Base-by-base conservation (phyloP, 53 echinoderm and acorn worm genomes). In the Temnopleurus reevesii region DNA sequence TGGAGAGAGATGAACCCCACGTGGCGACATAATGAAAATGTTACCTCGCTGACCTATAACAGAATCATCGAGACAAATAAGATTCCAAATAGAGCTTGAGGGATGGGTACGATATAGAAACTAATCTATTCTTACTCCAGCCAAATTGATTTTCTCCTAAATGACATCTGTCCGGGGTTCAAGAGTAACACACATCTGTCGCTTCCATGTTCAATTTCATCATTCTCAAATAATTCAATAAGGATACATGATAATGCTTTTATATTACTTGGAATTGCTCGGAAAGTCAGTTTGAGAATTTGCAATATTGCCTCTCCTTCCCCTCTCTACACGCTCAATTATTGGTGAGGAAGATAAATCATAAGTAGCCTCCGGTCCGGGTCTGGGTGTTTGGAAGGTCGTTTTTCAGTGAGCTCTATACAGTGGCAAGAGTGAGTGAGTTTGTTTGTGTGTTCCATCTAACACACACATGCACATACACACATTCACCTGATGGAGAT, bases 131-230 rank as follows among this genome's bases (percentile, higher is more conserved):
- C 12, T 34, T 13, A 79, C 46, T 79, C 49, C 49, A 46, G 79
- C 79, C 79, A 79, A 79, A 79, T 79, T 79, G 79, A 46, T 79
- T 79, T 79, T 79, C 49, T 49, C 18, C 15, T 2, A 79, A 26
- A 79, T 49, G 79, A 79, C 79, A 79, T 49, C 17, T 79, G 79
- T 79, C 49, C 79, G 19, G 30, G 17, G 79, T 46, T 46, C 79
- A 79, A 17, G 18, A 49, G 46, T 2, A 47, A 28, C 27, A 29
- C 25, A 8, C 79, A 49, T 49, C 79, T 79, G 79, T 79, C 51
- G 47, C 29, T 29, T 47, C 79, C 3, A 79, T 79, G 79, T 49
- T 25, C 79, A 79, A 28, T 79, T 79, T 30, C 5, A 15, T 46
- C 49, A 79, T 79, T 79, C 49, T 9, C 2, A 1, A 15, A 51